phyloP scores from a whole-genome alignment of 2,888 invertebrate species.

The Exocentrus adspersus region DNA sequence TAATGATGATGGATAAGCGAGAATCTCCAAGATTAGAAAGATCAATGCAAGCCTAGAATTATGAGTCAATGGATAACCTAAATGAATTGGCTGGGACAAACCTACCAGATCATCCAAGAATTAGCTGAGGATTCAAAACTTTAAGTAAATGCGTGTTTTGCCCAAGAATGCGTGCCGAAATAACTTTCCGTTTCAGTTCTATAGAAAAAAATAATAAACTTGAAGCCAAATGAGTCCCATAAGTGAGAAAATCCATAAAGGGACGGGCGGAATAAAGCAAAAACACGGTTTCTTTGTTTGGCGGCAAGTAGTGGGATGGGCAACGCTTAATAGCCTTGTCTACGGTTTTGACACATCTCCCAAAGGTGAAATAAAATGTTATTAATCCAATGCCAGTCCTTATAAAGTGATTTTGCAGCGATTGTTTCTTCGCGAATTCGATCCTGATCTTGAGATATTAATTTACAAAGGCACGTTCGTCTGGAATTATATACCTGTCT shows the following conservation, averaged over 20 bases:
- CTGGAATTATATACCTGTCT: conserved; percentile 19
- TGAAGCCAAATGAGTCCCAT: not conserved
- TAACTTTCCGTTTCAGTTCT: too few species aligned
- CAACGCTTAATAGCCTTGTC: conserved; percentile 11
- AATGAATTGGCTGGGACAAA: too few species aligned
- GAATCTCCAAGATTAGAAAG: too few species aligned
- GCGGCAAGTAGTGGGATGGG: conserved; percentile 8
- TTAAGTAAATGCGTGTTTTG: too few species aligned
- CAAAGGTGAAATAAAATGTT: conserved; percentile 19
- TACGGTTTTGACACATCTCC: conserved; percentile 24
- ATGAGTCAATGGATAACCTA: too few species aligned
- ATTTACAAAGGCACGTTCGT: conserved; percentile 30
- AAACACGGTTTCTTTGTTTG: conserved; percentile 9
- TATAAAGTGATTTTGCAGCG: conserved; percentile 24
- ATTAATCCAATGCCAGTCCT: conserved; percentile 17
- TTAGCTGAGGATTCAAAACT: too few species aligned
- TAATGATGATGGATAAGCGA: too few species aligned
- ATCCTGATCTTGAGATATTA: conserved; percentile 26
- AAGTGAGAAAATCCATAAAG: conserved; percentile 1
- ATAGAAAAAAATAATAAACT: too few species aligned
- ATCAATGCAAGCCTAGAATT: too few species aligned
- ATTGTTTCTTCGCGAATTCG: conserved; percentile 19
- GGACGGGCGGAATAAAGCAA: not conserved
- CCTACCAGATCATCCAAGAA: too few species aligned
- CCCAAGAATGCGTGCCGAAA: too few species aligned